Conservation (phyloP, 2,113 vertebrate genomes). For the Okapia johnstoni region DNA sequence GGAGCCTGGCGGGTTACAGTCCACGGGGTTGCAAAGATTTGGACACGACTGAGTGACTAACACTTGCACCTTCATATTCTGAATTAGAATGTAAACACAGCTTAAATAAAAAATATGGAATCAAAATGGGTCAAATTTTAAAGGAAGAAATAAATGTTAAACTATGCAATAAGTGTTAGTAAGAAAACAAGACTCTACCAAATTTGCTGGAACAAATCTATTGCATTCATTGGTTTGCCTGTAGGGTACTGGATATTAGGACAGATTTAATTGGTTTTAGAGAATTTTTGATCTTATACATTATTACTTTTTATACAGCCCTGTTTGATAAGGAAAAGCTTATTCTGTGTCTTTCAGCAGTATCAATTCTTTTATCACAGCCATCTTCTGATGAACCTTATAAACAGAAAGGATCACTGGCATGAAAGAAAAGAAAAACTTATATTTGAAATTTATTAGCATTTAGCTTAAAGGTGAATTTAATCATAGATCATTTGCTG, state of each 20-base stretch:
- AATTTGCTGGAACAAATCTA: slow-evolving; percentile 21
- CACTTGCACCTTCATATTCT: background rate
- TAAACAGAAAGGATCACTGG: background rate
- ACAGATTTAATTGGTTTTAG: slow-evolving; percentile 27
- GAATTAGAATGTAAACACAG: background rate
- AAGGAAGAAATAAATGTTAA: slow-evolving; percentile 3
- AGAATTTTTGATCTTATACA: background rate
- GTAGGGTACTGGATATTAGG: background rate
- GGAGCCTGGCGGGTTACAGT: background rate
- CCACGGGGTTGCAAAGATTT: background rate
- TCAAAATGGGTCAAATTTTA: background rate
- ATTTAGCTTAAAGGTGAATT: background rate
- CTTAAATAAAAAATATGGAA: slow-evolving; percentile 3
- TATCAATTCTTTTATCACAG: slow-evolving; percentile 3
- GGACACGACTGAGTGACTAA: background rate
- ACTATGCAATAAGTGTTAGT: background rate
- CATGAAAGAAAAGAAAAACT: background rate
- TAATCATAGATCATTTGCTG: background rate
- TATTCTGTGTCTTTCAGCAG: background rate
- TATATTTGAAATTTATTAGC: slow-evolving; percentile 19
- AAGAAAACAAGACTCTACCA: background rate
- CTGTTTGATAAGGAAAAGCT: slow-evolving; percentile 16
- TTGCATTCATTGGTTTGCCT: background rate
- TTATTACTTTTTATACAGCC: background rate
- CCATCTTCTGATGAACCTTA: background rate